Conservation (phyloP, 2,888 invertebrate genomes). For the Caenorhabditis imperialis region DNA sequence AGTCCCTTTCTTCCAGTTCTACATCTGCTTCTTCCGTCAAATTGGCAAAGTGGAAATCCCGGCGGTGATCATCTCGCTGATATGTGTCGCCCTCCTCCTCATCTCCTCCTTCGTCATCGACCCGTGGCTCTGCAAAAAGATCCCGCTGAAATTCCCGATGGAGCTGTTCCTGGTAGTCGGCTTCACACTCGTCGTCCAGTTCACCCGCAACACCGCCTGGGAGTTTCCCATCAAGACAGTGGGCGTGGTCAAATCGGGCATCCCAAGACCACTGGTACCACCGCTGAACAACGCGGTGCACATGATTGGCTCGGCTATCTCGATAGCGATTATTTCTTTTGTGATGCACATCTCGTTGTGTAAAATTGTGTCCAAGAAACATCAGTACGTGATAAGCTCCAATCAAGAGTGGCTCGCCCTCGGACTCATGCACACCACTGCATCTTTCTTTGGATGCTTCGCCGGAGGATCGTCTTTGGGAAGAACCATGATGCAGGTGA, state of each 20-base stretch:
- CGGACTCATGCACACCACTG: conserved; percentile 78
- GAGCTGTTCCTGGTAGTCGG: conserved; percentile 66
- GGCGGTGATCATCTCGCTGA: conserved; percentile 34
- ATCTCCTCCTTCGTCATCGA: conserved; percentile 68
- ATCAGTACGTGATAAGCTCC: conserved; percentile 79
- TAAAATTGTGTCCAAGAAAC: conserved; percentile 79
- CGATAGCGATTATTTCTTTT: conserved; percentile 69
- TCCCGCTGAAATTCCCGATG: conserved; percentile 70
- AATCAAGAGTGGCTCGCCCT: conserved; percentile 80
- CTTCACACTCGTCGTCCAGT: conserved; percentile 51
- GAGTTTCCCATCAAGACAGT: conserved; percentile 55
- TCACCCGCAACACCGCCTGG: conserved; percentile 50
- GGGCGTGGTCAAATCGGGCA: conserved; percentile 56
- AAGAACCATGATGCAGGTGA: conserved; percentile 77
- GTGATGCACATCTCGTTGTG: conserved; percentile 76
- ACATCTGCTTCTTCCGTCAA: conserved; percentile 64
- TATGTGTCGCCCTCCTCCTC: conserved; percentile 57
- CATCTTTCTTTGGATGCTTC: conserved; percentile 79
- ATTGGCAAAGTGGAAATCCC: conserved; percentile 25
- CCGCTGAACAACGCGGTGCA: conserved; percentile 24
- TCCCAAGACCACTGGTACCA: conserved; percentile 45
- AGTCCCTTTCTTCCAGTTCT: conserved; percentile 64
- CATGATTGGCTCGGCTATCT: conserved; percentile 59
- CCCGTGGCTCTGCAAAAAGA: conserved; percentile 61
- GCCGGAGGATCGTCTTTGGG: conserved; percentile 79